A percentile compares a stretch with the other conserved stretches of the same genome.
These are phyloP conservation scores for Candoia aspera DNA, from an alignment of 2,113 vertebrate genomes.

Conservation along the genomic window DNA sequence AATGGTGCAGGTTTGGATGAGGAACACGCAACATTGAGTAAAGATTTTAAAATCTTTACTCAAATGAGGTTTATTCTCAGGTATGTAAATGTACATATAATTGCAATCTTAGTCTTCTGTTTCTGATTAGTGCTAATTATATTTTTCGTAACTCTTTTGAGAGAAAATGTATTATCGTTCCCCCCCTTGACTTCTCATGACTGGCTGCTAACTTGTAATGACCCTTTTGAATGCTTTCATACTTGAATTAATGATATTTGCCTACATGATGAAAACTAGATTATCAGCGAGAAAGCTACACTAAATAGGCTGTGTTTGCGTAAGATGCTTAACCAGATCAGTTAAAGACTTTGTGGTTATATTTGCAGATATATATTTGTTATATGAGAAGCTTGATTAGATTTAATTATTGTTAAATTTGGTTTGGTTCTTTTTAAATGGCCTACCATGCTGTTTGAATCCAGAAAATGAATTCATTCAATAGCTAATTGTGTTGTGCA, in stretches of 20 bases:
- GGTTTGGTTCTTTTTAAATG: not conserved
- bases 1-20: slow-evolving; percentile 12
- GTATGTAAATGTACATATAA: not conserved
- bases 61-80: not conserved
- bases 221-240: not conserved
- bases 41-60: not conserved
- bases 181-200: not conserved
- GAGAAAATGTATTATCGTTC: slow-evolving; percentile 12
- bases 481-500: not conserved
- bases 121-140: slow-evolving; percentile 34
- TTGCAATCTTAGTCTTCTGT: not conserved
- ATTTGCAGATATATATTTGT: not conserved
- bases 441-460: not conserved
- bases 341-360: not conserved
- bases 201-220: not conserved
- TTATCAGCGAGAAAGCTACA: not conserved
- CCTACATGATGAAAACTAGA: not conserved
- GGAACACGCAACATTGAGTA: not conserved
- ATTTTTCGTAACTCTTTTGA: not conserved
- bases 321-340: not conserved
- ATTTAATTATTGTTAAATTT: not conserved
- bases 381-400: not conserved
- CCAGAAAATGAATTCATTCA: not conserved
- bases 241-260: not conserved
- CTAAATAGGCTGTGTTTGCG: not conserved